Base-by-base conservation (phyloP, 2,113 vertebrate species). In the Oriolus oriolus region DNA sequence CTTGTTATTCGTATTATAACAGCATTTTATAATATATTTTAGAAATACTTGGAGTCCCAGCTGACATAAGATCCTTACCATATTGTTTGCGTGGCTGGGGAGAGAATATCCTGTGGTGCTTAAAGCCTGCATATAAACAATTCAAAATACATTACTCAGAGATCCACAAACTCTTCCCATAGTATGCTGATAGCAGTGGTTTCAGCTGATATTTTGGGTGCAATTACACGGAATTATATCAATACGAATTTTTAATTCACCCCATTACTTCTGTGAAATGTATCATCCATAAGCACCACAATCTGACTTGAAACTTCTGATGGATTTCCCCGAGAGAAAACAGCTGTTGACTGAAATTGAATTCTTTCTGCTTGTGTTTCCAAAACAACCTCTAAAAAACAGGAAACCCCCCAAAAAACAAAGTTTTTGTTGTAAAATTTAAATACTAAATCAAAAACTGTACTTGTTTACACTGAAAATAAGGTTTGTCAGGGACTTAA, bases 271-370 rank as follows among this genome's bases (percentile, higher is more conserved):
- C 81, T 47, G 23, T 86, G 39, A 90, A 59, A 65, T 74, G 8
- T 70, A 54, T 80, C n/a, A 61, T 57, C n/a, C 37, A 35, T 63
- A 37, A 65, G 14, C 21, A 60, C n/a, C 30, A 54, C 23, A 86
- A 80, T n/a, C 20, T 77, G 76, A 31, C 54, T 93, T 70, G 54
- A 90, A 94, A 70, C 10, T 84, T 84, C 42, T 80, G 45, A 92
- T 66, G 27, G 41, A 73, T 53, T 76, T 92, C 57, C 63, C 75
- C 93, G 76, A 86, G 30, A 90, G 63, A 92, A 90, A 97, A 86
- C 54, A 93, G 45, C 70, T 92, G 63, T 61, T 80, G 49, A 88
- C 50, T 5, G 5, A 87, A 76, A 90, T 19, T 6, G 15, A 87
- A 60, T 89, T 59, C 3, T 52, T 87, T 71, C 27, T 79, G 19